Percentiles rank a stretch among this genome's conserved stretches.
phyloP scores from a whole-genome alignment of 2,888 invertebrate species.

The Chirona hameri region DNA sequence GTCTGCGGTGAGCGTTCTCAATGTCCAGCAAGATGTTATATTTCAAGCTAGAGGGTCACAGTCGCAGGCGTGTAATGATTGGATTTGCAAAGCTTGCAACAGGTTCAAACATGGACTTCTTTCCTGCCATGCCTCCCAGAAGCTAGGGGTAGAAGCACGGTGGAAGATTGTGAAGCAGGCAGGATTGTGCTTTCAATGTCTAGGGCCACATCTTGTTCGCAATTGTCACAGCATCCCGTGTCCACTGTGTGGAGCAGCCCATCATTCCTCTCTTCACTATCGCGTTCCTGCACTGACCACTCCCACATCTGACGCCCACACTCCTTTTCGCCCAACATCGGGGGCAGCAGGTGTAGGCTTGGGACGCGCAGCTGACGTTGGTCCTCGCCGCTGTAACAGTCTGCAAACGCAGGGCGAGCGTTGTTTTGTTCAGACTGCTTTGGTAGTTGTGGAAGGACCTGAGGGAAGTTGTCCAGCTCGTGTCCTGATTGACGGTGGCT shows the following conservation, averaged over 20 bases:
- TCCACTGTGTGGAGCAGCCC: background rate
- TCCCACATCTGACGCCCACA: background rate
- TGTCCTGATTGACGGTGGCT: background rate
- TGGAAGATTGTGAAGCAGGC: background rate
- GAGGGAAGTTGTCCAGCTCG: background rate
- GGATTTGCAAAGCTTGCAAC: too few species aligned
- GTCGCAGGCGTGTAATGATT: too few species aligned
- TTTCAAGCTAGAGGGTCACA: too few species aligned
- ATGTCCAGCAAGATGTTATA: too few species aligned
- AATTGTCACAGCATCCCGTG: background rate
- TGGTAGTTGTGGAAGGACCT: background rate
- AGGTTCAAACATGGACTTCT: background rate
- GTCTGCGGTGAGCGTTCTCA: too few species aligned
- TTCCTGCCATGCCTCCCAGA: background rate
- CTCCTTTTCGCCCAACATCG: too few species aligned
- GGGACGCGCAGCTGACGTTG: background rate
- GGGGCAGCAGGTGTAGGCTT: too few species aligned
- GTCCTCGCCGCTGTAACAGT: background rate
- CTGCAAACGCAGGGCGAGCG: background rate
- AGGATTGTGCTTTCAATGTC: background rate
- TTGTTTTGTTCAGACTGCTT: background rate
- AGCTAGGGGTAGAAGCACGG: background rate
- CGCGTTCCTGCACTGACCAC: background rate
- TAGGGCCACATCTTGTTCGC: background rate
- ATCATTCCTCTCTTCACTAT: background rate